These are phyloP conservation scores for Ceriagrion tenellum DNA, from an alignment of 2,888 invertebrate genomes.

Conservation along the genomic window DNA sequence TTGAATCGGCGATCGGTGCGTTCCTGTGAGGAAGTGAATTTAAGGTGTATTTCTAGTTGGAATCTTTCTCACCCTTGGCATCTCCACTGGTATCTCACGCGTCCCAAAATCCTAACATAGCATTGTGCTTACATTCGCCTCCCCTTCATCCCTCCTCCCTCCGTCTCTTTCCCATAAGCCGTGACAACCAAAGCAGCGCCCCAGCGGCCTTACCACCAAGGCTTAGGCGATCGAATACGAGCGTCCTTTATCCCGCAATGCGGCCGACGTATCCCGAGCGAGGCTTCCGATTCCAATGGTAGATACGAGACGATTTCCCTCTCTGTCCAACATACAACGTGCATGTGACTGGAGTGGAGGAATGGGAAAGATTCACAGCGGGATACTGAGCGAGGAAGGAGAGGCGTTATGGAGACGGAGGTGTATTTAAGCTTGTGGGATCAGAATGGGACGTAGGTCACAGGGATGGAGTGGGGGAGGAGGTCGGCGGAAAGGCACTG, in stretches of 20 bases:
- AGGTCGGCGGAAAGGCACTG: neutral
- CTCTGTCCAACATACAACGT: constrained; percentile 21
- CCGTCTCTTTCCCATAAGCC: constrained; percentile 26
- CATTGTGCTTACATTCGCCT: constrained; percentile 3
- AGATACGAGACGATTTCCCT: constrained; percentile 41
- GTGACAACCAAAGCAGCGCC: constrained; percentile 19
- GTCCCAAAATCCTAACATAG: neutral
- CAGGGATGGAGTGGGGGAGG: neutral
- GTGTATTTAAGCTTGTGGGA: neutral
- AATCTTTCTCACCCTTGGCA: neutral
- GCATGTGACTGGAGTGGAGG: neutral
- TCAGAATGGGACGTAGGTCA: neutral
- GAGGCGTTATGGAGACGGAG: constrained; percentile 7
- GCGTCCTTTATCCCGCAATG: constrained; percentile 57
- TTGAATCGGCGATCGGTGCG: no score
- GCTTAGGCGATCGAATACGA: constrained; percentile 64
- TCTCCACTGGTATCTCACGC: neutral
- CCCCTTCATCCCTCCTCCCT: neutral
- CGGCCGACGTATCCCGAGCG: constrained; percentile 47
- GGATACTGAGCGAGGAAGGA: constrained; percentile 1
- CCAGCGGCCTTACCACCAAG: constrained; percentile 25
- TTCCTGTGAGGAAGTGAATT: neutral
- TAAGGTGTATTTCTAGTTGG: neutral
- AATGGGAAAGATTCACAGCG: constrained; percentile 46
- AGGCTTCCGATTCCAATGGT: constrained; percentile 62